Percentiles rank a stretch among this genome's conserved stretches.
phyloP scores from a whole-genome alignment of 92 coral and sea anemone species.

The Epizoanthus illoricatus region DNA sequence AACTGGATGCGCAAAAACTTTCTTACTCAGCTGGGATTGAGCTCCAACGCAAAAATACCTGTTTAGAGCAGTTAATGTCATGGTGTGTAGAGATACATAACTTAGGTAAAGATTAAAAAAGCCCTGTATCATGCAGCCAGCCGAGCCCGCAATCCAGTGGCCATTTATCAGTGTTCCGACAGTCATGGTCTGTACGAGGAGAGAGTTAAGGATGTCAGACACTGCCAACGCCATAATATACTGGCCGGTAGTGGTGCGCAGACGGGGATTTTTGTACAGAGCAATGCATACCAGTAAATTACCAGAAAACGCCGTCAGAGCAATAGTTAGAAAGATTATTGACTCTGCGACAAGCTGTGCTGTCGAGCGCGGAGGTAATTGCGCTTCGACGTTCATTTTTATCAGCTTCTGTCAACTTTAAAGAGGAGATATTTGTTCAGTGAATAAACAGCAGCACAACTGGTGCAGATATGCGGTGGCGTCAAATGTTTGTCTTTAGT shows the following conservation, averaged over 20 bases:
- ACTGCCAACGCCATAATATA: constrained; percentile 32
- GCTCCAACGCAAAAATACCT: constrained; percentile 16
- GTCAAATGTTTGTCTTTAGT: neutral
- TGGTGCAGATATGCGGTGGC: neutral
- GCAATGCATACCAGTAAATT: constrained; percentile 31
- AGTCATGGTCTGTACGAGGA: constrained; percentile 21
- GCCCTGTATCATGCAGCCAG: constrained; percentile 31
- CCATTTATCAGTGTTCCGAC: constrained; percentile 27
- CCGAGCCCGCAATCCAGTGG: constrained; percentile 29
- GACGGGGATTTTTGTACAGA: constrained; percentile 23
- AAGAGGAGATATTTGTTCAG: too few relatives aligned
- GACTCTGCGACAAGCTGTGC: constrained; percentile 20
- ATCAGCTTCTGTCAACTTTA: neutral
- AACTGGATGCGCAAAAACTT: constrained; percentile 13
- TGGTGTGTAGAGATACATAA: constrained; percentile 30
- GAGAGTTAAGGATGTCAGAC: constrained; percentile 25
- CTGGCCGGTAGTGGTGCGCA: constrained; percentile 8
- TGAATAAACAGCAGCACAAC: neutral
- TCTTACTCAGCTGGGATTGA: constrained; percentile 9
- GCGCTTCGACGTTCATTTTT: constrained; percentile 22
- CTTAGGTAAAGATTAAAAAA: constrained; percentile 37
- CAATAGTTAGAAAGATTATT: neutral
- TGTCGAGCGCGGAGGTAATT: constrained; percentile 7
- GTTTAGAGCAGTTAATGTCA: constrained; percentile 34
- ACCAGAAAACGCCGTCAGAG: constrained; percentile 24